phyloP scores from a whole-genome alignment of 2,113 vertebrate genomes.

The Athene noctua region DNA sequence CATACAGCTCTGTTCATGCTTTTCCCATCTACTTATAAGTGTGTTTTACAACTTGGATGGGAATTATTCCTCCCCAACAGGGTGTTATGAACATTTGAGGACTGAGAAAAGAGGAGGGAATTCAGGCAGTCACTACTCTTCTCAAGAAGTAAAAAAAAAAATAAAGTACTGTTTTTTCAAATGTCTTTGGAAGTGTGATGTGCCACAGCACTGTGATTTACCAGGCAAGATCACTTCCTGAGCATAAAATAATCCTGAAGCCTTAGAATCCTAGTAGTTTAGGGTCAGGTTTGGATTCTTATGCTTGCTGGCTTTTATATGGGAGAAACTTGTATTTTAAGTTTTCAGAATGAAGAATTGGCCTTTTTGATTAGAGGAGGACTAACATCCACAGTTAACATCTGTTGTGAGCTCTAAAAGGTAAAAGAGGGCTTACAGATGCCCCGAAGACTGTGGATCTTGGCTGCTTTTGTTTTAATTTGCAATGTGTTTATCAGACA shows the following conservation, averaged over 20 bases:
- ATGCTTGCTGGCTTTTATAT: neutral
- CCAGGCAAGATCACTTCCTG: neutral
- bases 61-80: constrained; percentile 35
- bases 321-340: neutral
- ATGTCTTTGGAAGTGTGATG: neutral
- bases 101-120: neutral
- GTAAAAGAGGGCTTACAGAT: neutral
- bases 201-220: neutral
- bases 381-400: neutral
- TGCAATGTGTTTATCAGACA: neutral
- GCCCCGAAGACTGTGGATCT: neutral
- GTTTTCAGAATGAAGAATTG: neutral
- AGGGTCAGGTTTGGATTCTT: neutral
- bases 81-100: constrained; percentile 12
- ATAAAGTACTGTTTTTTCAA: neutral
- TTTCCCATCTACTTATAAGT: constrained; percentile 47
- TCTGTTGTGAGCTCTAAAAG: neutral
- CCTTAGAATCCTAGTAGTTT: neutral
- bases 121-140: neutral
- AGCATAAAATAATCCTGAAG: neutral
- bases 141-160: neutral
- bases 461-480: constrained; percentile 25
- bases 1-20: constrained; percentile 11
- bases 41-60: constrained; percentile 39
- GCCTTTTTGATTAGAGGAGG: neutral